Base-by-base conservation (phyloP, 2,888 invertebrate genomes). In the Dasysyrphus tricinctus region DNA sequence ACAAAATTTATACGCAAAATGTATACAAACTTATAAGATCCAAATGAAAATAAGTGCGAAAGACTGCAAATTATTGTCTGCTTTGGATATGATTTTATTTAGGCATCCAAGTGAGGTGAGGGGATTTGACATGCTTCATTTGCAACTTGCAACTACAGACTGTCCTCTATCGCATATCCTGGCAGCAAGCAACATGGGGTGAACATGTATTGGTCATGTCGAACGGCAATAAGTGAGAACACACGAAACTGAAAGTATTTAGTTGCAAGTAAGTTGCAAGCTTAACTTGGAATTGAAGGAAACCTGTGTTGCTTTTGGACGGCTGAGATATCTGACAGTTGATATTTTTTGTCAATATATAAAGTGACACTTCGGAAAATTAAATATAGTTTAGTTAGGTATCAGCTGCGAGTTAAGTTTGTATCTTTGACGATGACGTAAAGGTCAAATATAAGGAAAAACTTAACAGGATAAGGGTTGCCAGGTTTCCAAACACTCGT, bases 11-110 rank as follows among this genome's bases (percentile, higher is more conserved):
- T 24, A 24, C 24, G 42, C 34, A 70, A 84, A 84, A 80, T n/a
- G n/a, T 84, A 51, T 51, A 80, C 11, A 57, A 78, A 61, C 47
- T 44, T 73, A 24, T 39, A 49, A 9, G 16, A n/a, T 61, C 63
- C 32, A 2, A 51, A 47, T 16, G 7, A 34, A 63, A 51, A 56
- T 61, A 67, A 51, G 34, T 57, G 65, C 70, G 70, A 77, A 77
- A 59, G 74, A 65, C 19, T 76, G 72, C 80, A 76, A 80, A 84
- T 84, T 84, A 84, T 84, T 80, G 76, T 84, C 84, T 73, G 56
- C 51, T 65, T 65, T 34, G 84, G 76, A 84, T 84, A 76, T 76
- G 65, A 65, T 49, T 84, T 84, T 73, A 76, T 80, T 24, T 24
- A 3, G 75, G 79, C 79, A 76, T 67, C 51, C 47, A 42, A 24